Evolutionary conservation across 2,888 invertebrate species (phyloP).

Genomic region (Drosophila mimetica): DNA sequence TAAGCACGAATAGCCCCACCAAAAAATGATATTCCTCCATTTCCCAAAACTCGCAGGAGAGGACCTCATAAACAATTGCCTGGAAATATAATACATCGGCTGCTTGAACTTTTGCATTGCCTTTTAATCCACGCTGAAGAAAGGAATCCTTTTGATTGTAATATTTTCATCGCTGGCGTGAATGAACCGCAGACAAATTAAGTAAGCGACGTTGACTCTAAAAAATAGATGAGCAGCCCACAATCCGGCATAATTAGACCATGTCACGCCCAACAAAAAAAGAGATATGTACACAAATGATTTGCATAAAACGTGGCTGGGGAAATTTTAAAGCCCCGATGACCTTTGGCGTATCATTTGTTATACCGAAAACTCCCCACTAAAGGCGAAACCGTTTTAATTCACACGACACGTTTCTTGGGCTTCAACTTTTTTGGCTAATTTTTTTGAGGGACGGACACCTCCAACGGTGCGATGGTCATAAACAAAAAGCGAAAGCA

Average conservation of each 20-base stretch:
- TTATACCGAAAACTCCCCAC: conserved; percentile 12
- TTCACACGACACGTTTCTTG: conserved; percentile 65
- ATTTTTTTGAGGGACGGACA: not conserved
- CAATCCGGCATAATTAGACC: conserved; percentile 42
- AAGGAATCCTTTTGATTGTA: conserved; percentile 52
- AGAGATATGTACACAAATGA: conserved; percentile 35
- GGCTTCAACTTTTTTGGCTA: conserved; percentile 19
- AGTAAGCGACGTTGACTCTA: conserved; percentile 51
- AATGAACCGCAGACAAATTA: conserved; percentile 41
- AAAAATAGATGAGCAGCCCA: conserved; percentile 30
- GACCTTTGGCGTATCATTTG: conserved; percentile 55
- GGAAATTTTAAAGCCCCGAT: conserved; percentile 46
- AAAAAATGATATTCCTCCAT: conserved; percentile 6
- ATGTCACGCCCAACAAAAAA: conserved; percentile 32
- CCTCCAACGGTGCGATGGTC: conserved; percentile 3
- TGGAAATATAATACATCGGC: conserved; percentile 54
- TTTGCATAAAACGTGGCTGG: conserved; percentile 62
- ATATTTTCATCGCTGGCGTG: conserved; percentile 8
- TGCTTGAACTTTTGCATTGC: conserved; percentile 45
- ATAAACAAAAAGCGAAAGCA: conserved; percentile 44
- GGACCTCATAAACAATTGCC: conserved; percentile 55
- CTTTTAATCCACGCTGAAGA: conserved; percentile 18
- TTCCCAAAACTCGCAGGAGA: not conserved
- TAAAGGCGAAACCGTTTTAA: conserved; percentile 50
- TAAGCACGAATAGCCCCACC: conserved; percentile 57